These are phyloP conservation scores for Tachina grossa DNA, from an alignment of 2,888 invertebrate species.

Conservation along the genomic window DNA sequence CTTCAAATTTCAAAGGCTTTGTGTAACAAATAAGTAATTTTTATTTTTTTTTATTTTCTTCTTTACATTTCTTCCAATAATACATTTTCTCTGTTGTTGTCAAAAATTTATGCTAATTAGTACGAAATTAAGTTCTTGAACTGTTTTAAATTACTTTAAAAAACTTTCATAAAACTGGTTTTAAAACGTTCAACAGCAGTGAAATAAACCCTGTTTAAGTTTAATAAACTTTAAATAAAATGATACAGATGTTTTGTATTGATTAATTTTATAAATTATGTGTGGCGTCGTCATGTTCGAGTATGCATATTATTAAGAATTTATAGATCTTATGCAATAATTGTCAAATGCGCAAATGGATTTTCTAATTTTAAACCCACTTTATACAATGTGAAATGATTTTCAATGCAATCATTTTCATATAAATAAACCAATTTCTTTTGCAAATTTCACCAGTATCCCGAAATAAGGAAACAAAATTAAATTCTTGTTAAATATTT, in stretches of 20 bases:
- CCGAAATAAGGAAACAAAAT: constrained; percentile 4
- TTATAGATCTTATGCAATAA: constrained; percentile 43
- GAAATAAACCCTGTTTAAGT: background rate
- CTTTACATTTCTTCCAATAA: constrained; percentile 39
- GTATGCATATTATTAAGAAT: background rate
- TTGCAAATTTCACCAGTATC: constrained; percentile 20
- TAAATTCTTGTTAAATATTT: background rate
- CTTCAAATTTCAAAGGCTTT: constrained; percentile 6
- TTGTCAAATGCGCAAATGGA: constrained; percentile 10
- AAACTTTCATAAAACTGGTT: constrained; percentile 46
- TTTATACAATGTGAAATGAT: background rate
- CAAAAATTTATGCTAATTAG: constrained; percentile 51
- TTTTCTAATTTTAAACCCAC: background rate
- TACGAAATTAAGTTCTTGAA: constrained; percentile 28
- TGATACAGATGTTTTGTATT: background rate
- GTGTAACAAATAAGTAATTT: background rate
- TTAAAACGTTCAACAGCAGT: background rate
- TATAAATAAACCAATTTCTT: constrained; percentile 47
- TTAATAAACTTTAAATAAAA: constrained; percentile 1
- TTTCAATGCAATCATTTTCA: background rate
- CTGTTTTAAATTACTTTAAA: constrained; percentile 11
- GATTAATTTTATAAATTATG: background rate
- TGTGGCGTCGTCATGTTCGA: background rate
- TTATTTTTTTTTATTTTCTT: background rate
- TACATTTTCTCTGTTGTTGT: constrained; percentile 41